Percentiles rank a stretch among this genome's conserved stretches.
phyloP scores from a whole-genome alignment of 2,113 vertebrate genomes.

The Oncorhynchus mykiss region DNA sequence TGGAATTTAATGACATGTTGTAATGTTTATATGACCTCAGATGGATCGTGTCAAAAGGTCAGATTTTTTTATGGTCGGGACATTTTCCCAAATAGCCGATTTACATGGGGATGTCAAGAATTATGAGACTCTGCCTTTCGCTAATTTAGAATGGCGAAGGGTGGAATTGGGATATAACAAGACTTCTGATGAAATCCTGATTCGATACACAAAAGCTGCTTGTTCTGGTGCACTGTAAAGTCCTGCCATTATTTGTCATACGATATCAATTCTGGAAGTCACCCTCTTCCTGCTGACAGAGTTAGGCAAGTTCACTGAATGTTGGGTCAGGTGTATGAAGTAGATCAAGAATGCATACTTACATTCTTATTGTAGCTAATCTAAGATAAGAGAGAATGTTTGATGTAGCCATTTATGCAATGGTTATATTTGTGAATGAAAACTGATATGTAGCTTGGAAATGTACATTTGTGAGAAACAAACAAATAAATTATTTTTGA shows the following conservation, averaged over 20 bases:
- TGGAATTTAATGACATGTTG: not conserved
- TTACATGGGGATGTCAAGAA: too few relatives aligned
- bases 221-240: not conserved
- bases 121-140: too few relatives aligned
- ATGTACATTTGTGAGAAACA: not conserved
- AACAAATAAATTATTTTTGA: not conserved
- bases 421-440: not conserved
- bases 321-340: not conserved
- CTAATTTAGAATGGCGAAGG: too few relatives aligned
- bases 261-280: not conserved
- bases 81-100: too few relatives aligned
- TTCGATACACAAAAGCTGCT: not conserved
- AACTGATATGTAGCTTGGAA: not conserved
- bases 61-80: too few relatives aligned
- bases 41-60: too few relatives aligned
- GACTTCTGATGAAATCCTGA: not conserved
- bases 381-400: not conserved
- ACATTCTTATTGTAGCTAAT: not conserved
- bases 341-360: not conserved
- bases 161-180: not conserved
- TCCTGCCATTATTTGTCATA: not conserved
- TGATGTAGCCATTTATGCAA: not conserved
- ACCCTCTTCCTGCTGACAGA: conserved; percentile 2
- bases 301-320: not conserved
- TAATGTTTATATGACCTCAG: too few relatives aligned